phyloP scores from a whole-genome alignment of 2,797 vertebrate genomes.

The Cirrhinus molitorella region DNA sequence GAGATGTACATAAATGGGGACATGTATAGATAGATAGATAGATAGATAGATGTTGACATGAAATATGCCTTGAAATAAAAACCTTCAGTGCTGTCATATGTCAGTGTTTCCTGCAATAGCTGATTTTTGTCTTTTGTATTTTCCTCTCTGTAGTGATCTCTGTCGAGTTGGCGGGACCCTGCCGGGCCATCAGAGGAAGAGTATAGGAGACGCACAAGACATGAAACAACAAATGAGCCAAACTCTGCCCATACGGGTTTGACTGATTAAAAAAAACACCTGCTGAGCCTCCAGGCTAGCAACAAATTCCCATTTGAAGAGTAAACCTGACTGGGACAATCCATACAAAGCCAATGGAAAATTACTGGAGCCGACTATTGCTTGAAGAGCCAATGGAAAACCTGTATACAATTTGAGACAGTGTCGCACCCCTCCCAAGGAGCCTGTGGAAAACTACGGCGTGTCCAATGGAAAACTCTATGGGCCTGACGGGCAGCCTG shows the following conservation, averaged over 20 bases:
- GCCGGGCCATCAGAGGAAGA: constrained; percentile 98
- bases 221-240: constrained; percentile 97
- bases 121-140: constrained; percentile 6
- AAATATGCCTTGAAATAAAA: not conserved
- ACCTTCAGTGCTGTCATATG: not conserved
- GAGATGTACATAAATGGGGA: too few species aligned
- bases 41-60: not conserved
- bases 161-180: constrained; percentile 95
- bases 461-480: constrained; percentile 48
- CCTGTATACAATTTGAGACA: constrained; percentile 52
- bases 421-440: constrained; percentile 54
- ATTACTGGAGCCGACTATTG: constrained; percentile 35
- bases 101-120: not conserved
- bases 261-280: constrained; percentile 72
- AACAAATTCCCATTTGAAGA: constrained; percentile 39
- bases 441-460: constrained; percentile 61
- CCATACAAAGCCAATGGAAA: constrained; percentile 27
- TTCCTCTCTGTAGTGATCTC: constrained; percentile 85
- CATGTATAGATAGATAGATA: too few species aligned
- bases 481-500: constrained; percentile 16
- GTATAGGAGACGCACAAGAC: constrained; percentile 93
- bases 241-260: constrained; percentile 96
- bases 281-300: constrained; percentile 46
- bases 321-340: constrained; percentile 54
- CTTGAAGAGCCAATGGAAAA: constrained; percentile 55